Percentiles rank a stretch among this genome's conserved stretches.
Evolutionary conservation across 2,797 vertebrate species (phyloP).

Genomic region (Echiichthys vipera): DNA sequence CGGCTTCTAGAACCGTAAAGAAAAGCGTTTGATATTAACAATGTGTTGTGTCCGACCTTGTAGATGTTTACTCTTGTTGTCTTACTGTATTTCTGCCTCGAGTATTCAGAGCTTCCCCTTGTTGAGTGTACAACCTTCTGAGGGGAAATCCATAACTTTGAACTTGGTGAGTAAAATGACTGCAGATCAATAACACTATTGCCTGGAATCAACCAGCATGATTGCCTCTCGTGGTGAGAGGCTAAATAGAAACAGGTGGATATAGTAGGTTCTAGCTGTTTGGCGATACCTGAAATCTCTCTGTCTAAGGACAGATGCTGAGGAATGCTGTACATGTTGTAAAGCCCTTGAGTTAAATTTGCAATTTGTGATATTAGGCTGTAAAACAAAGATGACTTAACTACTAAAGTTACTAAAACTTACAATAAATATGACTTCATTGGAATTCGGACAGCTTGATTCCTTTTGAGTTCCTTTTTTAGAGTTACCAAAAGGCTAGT

Average conservation of each 20-base stretch:
- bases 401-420: too few relatives aligned
- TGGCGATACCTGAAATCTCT: too few relatives aligned
- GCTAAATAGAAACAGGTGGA: slow-evolving; percentile 29
- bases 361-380: too few relatives aligned
- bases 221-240: slow-evolving; percentile 36
- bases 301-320: too few relatives aligned
- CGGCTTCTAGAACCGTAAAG: not conserved
- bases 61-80: slow-evolving; percentile 35
- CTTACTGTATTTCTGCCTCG: slow-evolving; percentile 39
- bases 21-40: slow-evolving; percentile 17
- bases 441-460: too few relatives aligned
- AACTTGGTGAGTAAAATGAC: slow-evolving; percentile 70
- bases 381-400: too few relatives aligned
- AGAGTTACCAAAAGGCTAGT: too few relatives aligned
- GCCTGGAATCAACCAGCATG: slow-evolving; percentile 53
- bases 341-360: too few relatives aligned
- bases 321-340: too few relatives aligned
- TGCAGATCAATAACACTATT: slow-evolving; percentile 62
- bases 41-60: slow-evolving; percentile 23
- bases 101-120: slow-evolving; percentile 49
- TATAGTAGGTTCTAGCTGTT: too few relatives aligned
- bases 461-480: too few relatives aligned
- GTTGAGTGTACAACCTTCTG: slow-evolving; percentile 58
- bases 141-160: slow-evolving; percentile 67
- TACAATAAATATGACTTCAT: too few relatives aligned